phyloP scores from a whole-genome alignment of 1,140 invertebrate species.

The Choristoneura fumiferana region DNA sequence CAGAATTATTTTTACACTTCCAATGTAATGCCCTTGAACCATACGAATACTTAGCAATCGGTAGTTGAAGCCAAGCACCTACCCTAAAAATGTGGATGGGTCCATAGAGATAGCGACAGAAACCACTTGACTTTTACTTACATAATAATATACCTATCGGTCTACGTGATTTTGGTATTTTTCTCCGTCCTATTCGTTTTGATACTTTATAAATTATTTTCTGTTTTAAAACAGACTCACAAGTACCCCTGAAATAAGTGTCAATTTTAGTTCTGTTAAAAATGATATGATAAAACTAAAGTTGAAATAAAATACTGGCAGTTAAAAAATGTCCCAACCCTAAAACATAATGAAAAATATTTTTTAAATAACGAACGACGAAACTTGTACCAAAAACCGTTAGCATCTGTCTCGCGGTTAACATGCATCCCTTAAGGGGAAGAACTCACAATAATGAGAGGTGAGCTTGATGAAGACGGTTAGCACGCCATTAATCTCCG shows the following conservation, averaged over 20 bases:
- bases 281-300: too few relatives aligned
- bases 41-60: slow-evolving; percentile 1
- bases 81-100: not conserved
- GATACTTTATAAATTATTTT: too few relatives aligned
- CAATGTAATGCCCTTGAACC: not conserved
- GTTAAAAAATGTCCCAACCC: not conserved
- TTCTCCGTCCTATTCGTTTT: too few relatives aligned
- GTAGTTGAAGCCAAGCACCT: slow-evolving; percentile 10
- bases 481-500: slow-evolving; percentile 49
- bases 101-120: slow-evolving; percentile 5
- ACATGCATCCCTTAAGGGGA: slow-evolving; percentile 45
- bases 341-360: not conserved
- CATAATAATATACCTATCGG: too few relatives aligned
- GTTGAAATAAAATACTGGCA: too few relatives aligned
- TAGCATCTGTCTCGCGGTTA: slow-evolving; percentile 46
- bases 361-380: slow-evolving; percentile 11
- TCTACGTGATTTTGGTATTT: too few relatives aligned
- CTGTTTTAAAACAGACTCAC: too few relatives aligned
- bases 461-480: slow-evolving; percentile 48
- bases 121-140: slow-evolving; percentile 8
- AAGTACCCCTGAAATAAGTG: too few relatives aligned
- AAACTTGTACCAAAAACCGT: slow-evolving; percentile 36
- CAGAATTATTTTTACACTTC: too few relatives aligned
- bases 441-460: slow-evolving; percentile 44
- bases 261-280: too few relatives aligned